A percentile compares a stretch with the other conserved stretches of the same genome.
phyloP scores from a whole-genome alignment of 2,888 invertebrate species.

The Chloroclysta siterata region DNA sequence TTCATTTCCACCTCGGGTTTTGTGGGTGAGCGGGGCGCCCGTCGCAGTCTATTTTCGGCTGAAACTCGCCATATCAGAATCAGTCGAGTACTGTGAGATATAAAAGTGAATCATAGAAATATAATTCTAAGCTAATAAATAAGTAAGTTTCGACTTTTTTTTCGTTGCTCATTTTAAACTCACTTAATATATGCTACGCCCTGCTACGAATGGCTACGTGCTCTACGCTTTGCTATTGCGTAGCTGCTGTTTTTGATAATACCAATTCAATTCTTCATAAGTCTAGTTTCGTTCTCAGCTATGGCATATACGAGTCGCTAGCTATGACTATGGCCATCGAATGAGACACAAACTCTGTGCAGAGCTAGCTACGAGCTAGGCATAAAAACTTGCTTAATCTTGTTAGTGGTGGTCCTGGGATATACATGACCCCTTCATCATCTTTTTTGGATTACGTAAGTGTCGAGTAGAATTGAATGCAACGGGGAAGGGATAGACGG shows the following conservation, averaged over 20 bases:
- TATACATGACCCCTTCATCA: too few species aligned
- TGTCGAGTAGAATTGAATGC: too few species aligned
- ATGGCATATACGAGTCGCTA: too few species aligned
- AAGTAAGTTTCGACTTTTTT: neutral
- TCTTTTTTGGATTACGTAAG: too few species aligned
- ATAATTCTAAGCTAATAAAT: neutral
- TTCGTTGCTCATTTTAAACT: neutral
- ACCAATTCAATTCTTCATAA: too few species aligned
- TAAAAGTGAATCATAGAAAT: constrained; percentile 20
- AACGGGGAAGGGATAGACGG: too few species aligned
- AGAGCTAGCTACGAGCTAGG: too few species aligned
- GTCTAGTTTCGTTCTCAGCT: too few species aligned
- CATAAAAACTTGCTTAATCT: too few species aligned
- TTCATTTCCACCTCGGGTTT: constrained; percentile 39
- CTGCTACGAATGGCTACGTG: constrained; percentile 5
- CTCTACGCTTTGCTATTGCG: neutral
- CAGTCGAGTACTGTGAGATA: constrained; percentile 25
- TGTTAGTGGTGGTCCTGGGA: too few species aligned
- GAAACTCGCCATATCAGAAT: constrained; percentile 35
- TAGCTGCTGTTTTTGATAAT: neutral
- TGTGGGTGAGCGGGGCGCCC: constrained; percentile 36
- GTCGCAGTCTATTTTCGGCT: constrained; percentile 42
- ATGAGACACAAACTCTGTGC: too few species aligned
- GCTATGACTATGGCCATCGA: too few species aligned
- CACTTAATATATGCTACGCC: neutral